Conservation (phyloP, 2,113 vertebrate genomes). For the human (Homo sapiens) region GRCh38 chr1:97919501-97920000, state of each 20-base stretch:
- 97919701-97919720: background rate
- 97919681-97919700: background rate
- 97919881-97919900: background rate
- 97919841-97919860: background rate
- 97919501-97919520: background rate
- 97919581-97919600: too few relatives aligned
- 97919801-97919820: background rate
- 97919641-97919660: background rate
- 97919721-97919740: background rate
- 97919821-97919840: background rate
- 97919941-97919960: slow-evolving; percentile 20
- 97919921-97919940: slow-evolving; percentile 74
- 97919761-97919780: background rate
- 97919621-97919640: background rate
- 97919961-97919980: background rate
- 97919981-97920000: background rate
- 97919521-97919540: background rate
- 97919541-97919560: background rate
- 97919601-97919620: background rate
- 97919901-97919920: background rate
- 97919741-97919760: background rate
- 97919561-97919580: background rate
- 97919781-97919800: background rate
- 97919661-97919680: background rate
- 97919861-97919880: background rate